These are phyloP conservation scores for Antennarius striatus DNA, from an alignment of 2,113 vertebrate genomes.

Conservation along the genomic window DNA sequence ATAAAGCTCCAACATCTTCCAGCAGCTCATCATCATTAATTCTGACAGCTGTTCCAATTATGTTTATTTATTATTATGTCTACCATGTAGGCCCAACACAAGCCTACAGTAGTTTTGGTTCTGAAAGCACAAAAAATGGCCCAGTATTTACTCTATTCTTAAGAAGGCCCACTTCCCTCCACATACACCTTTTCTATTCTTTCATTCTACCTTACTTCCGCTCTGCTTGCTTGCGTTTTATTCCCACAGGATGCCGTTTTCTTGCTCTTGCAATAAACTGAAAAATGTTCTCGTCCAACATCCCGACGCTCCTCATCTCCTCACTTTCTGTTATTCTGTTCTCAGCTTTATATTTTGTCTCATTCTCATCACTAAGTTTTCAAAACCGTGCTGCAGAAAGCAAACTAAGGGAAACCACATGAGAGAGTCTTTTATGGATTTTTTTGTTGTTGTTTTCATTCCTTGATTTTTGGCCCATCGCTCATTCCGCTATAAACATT, in stretches of 20 bases:
- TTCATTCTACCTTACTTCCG: conserved; percentile 9
- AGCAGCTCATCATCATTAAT: conserved; percentile 2
- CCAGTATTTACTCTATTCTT: conserved; percentile 27
- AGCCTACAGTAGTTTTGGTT: background rate
- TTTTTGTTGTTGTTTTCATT: conserved; percentile 23
- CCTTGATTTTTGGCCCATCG: conserved; percentile 15
- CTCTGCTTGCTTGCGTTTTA: conserved; percentile 38
- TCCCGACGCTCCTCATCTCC: conserved; percentile 2
- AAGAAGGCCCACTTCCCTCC: conserved; percentile 30
- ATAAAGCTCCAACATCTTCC: background rate
- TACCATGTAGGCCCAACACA: no score
- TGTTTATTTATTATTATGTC: background rate
- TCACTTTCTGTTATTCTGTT: conserved; percentile 6
- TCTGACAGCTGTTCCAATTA: background rate
- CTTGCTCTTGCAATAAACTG: conserved; percentile 42
- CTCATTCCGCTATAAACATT: conserved; percentile 2
- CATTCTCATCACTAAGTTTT: conserved; percentile 24
- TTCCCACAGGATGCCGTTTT: conserved; percentile 35
- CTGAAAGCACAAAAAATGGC: background rate
- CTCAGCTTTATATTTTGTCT: conserved; percentile 14
- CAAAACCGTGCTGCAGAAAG: conserved; percentile 8
- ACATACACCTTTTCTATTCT: conserved; percentile 15
- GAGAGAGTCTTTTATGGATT: conserved; percentile 14
- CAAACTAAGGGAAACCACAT: conserved; percentile 16
- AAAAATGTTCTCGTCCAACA: conserved; percentile 30